Conservation (phyloP, 1,140 invertebrate species). For the Maconellicoccus hirsutus region DNA sequence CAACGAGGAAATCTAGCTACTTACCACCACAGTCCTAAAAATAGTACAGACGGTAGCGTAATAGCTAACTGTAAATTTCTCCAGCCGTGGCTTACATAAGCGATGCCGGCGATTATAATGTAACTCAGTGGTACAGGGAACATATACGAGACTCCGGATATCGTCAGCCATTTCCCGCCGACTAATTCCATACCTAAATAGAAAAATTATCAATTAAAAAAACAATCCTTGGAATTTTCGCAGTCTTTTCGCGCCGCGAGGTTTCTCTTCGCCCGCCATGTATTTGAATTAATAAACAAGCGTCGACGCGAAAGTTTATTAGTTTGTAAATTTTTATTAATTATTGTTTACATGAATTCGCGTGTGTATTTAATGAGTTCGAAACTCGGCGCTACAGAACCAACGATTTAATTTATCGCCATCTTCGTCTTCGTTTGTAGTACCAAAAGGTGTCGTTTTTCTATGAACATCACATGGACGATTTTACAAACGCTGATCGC, state of each 20-base stretch:
- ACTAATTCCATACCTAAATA: conserved; percentile 56
- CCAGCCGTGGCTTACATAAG: conserved; percentile 59
- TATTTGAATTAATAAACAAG: too few relatives aligned
- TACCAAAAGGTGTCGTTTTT: too few relatives aligned
- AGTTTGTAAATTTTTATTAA: conserved; percentile 10
- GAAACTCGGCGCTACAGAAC: not conserved
- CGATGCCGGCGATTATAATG: conserved; percentile 55
- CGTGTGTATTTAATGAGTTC: not conserved
- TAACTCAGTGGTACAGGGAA: conserved; percentile 59
- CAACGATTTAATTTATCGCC: too few relatives aligned
- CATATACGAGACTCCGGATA: conserved; percentile 57
- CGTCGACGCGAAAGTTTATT: not conserved
- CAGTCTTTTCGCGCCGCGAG: too few relatives aligned
- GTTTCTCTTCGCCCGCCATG: too few relatives aligned
- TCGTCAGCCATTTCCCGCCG: conserved; percentile 59
- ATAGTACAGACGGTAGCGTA: conserved; percentile 51
- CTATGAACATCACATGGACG: too few relatives aligned
- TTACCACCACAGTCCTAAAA: conserved; percentile 51
- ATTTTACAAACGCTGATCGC: too few relatives aligned
- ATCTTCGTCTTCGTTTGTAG: too few relatives aligned
- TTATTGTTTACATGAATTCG: not conserved
- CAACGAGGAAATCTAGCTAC: conserved; percentile 12
- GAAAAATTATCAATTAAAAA: too few relatives aligned
- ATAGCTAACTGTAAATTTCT: conserved; percentile 55
- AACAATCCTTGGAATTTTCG: not conserved